A percentile compares a stretch with the other conserved stretches of the same genome.
Evolutionary conservation across 2,113 vertebrate genomes (phyloP).

Genomic region (Cottus gobio): DNA sequence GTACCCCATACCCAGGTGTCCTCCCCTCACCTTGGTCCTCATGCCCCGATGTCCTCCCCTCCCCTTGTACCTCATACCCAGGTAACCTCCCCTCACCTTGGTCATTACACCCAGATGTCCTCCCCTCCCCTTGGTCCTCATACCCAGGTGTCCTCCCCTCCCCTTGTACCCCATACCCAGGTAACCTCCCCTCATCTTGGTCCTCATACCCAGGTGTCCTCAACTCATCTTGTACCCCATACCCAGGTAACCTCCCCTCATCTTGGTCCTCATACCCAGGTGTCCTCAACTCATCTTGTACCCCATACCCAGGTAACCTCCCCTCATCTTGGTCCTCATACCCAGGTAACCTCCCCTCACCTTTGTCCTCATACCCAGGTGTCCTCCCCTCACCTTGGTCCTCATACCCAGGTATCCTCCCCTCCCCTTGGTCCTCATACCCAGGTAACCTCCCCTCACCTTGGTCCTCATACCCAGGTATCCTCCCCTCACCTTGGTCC

Average conservation of each 20-base stretch:
- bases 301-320: neutral
- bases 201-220: neutral
- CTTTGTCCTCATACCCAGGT: too few relatives aligned
- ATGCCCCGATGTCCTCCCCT: neutral
- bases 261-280: neutral
- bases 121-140: neutral
- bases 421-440: too few relatives aligned
- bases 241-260: neutral
- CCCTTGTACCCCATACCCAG: neutral
- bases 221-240: constrained; percentile 2
- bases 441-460: too few relatives aligned
- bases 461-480: too few relatives aligned
- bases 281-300: neutral
- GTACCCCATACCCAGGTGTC: neutral
- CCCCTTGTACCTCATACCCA: neutral
- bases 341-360: too few relatives aligned
- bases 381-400: too few relatives aligned
- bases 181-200: neutral
- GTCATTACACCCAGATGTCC: neutral
- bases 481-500: neutral
- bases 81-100: neutral
- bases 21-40: constrained; percentile 16
- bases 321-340: too few relatives aligned
- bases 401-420: too few relatives aligned
- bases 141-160: neutral